Conservation (phyloP, 2,797 vertebrate genomes). For the Dendrocincla tyrannina region DNA sequence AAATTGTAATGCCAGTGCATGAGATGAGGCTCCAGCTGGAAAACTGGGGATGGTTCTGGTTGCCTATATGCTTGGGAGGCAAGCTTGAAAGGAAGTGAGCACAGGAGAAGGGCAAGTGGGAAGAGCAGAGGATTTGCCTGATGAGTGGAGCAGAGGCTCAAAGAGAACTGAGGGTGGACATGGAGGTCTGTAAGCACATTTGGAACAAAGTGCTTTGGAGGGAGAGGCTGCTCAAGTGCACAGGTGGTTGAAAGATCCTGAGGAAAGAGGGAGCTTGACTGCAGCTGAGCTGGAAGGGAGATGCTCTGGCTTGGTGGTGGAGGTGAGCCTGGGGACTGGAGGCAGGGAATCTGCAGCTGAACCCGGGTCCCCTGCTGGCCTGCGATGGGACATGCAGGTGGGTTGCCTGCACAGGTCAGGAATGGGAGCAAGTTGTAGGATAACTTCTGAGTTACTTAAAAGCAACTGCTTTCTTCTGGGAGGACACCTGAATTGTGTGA, state of each 20-base stretch:
- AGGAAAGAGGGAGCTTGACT: not conserved
- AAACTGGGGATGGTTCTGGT: not conserved
- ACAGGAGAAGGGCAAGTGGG: not conserved
- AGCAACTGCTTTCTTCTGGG: not conserved
- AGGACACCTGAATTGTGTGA: not conserved
- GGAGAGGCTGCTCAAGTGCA: not conserved
- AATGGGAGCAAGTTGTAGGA: not conserved
- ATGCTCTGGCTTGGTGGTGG: not conserved
- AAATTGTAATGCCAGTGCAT: rapidly evolving
- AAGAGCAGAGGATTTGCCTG: not conserved
- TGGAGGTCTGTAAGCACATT: not conserved
- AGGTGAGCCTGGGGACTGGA: not conserved
- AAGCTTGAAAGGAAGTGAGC: not conserved
- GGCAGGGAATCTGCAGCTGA: not conserved
- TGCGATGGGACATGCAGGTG: rapidly evolving
- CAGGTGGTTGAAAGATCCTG: not conserved
- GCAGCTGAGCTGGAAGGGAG: not conserved
- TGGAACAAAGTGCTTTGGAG: not conserved
- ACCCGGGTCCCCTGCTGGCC: not conserved
- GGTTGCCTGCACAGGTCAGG: not conserved
- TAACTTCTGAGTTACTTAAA: not conserved
- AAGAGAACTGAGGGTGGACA: not conserved
- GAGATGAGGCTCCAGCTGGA: not conserved
- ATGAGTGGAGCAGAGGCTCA: not conserved
- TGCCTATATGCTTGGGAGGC: not conserved